Evolutionary conservation across 2,888 invertebrate genomes (phyloP).

Genomic region (Carcina quercana): DNA sequence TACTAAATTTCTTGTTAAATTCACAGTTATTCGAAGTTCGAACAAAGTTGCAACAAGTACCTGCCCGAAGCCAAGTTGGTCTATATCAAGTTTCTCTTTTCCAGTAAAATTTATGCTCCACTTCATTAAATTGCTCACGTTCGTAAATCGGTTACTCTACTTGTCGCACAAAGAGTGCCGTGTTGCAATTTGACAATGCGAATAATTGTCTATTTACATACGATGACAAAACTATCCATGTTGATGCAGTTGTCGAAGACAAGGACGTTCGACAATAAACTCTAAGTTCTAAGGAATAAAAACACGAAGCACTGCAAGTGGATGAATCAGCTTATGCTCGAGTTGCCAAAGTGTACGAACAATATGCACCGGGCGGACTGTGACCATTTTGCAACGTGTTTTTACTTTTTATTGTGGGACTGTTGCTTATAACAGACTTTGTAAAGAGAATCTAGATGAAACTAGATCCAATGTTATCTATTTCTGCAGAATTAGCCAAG

Average conservation of each 20-base stretch:
- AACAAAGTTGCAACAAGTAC: too few species aligned
- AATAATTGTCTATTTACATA: slow-evolving; percentile 20
- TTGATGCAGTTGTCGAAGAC: not conserved
- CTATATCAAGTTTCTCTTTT: too few species aligned
- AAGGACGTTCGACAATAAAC: slow-evolving; percentile 3
- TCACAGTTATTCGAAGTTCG: too few species aligned
- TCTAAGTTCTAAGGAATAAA: slow-evolving; percentile 1
- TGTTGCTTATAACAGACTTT: slow-evolving; percentile 1
- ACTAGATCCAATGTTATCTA: too few species aligned
- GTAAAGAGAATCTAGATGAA: too few species aligned
- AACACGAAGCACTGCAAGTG: not conserved
- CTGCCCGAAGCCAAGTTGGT: too few species aligned
- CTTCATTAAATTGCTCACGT: slow-evolving; percentile 6
- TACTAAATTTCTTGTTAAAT: too few species aligned
- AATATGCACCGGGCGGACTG: slow-evolving; percentile 34
- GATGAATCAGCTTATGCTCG: slow-evolving; percentile 2
- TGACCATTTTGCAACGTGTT: slow-evolving; percentile 38
- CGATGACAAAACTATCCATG: slow-evolving; percentile 3
- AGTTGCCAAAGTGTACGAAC: slow-evolving; percentile 23
- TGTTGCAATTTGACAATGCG: slow-evolving; percentile 20
- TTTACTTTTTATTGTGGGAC: slow-evolving; percentile 9
- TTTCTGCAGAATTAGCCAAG: too few species aligned
- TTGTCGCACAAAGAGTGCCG: slow-evolving; percentile 1
- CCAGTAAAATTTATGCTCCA: too few species aligned
- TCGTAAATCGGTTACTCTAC: not conserved